Evolutionary conservation across 2,113 vertebrate species (phyloP).

Genomic region (Empidonax traillii): DNA sequence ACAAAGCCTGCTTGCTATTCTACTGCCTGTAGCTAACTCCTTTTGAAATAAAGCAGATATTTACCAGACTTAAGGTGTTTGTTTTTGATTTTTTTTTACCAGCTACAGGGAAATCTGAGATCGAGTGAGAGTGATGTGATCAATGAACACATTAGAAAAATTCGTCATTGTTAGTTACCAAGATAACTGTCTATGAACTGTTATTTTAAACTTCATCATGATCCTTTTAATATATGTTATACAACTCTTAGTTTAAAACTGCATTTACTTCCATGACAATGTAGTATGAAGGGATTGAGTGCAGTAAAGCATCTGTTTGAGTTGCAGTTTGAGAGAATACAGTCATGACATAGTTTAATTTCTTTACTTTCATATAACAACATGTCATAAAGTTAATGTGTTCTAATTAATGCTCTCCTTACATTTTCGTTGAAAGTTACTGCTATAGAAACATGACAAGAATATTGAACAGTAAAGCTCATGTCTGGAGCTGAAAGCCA

Average conservation of each 20-base stretch:
- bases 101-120: neutral
- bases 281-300: neutral
- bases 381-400: neutral
- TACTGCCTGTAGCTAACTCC: neutral
- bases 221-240: neutral
- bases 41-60: neutral
- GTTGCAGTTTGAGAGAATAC: neutral
- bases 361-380: neutral
- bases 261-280: neutral
- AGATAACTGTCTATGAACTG: neutral
- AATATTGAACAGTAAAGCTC: neutral
- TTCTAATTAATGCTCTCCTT: neutral
- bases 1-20: fast-evolving
- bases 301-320: neutral
- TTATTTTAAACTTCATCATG: neutral
- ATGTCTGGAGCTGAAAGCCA: neutral
- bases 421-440: neutral
- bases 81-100: neutral
- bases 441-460: neutral
- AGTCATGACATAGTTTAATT: neutral
- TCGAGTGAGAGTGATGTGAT: neutral
- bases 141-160: neutral
- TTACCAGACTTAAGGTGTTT: fast-evolving
- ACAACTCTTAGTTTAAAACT: neutral
- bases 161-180: neutral